phyloP scores from a whole-genome alignment of 2,113 vertebrate genomes.

The Tauraco erythrolophus region DNA sequence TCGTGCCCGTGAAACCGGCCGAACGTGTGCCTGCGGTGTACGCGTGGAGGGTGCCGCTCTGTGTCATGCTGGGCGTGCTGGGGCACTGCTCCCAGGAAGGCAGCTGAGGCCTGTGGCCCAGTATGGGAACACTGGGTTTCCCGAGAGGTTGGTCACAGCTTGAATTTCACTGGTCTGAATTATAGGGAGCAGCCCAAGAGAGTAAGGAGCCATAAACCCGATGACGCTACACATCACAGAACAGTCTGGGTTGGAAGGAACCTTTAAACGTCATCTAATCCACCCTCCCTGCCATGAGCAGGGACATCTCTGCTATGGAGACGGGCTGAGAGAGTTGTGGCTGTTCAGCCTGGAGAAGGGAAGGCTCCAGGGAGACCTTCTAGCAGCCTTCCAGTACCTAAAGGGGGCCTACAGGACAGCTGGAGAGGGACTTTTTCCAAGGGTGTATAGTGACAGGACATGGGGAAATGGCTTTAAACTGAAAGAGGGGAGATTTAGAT shows the following conservation, averaged over 20 bases:
- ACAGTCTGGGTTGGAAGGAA: rapidly evolving
- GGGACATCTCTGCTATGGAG: neutral
- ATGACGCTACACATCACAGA: rapidly evolving
- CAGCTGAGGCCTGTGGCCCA: neutral
- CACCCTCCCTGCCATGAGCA: neutral
- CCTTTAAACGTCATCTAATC: rapidly evolving
- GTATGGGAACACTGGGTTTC: rapidly evolving
- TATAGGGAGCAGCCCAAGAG: neutral
- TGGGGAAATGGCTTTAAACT: no score
- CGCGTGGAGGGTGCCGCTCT: neutral
- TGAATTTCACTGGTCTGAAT: neutral
- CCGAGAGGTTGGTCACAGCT: neutral
- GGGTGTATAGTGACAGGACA: no score
- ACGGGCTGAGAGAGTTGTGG: no score
- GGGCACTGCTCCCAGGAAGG: neutral
- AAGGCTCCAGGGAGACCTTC: no score
- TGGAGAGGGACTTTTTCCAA: no score
- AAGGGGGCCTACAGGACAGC: no score
- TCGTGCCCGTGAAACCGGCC: neutral
- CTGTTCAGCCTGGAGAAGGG: no score
- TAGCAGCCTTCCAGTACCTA: no score
- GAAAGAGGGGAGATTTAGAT: no score
- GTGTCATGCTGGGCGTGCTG: rapidly evolving
- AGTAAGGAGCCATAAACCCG: rapidly evolving
- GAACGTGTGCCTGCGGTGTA: rapidly evolving